These are phyloP conservation scores for Notolepis coatsorum DNA, from an alignment of 2,797 vertebrate genomes.

Conservation along the genomic window DNA sequence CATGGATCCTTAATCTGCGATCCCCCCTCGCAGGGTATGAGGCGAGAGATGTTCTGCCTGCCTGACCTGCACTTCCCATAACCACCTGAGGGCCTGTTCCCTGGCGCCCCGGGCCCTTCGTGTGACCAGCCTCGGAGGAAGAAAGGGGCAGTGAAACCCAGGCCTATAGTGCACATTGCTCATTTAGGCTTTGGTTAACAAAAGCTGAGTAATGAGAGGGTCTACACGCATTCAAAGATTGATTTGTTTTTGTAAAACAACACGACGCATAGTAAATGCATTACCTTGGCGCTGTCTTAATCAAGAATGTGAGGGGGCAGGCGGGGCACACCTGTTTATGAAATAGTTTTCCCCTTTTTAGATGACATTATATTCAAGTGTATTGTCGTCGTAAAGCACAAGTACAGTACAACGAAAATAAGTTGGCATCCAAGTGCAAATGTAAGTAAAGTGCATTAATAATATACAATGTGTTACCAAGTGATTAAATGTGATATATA, in stretches of 20 bases:
- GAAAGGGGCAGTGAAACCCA: constrained; percentile 61
- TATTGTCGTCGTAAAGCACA: no score
- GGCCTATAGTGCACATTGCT: constrained; percentile 28
- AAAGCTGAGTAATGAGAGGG: constrained; percentile 59
- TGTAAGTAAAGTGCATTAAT: no score
- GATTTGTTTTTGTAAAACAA: constrained; percentile 43
- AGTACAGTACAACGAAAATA: no score
- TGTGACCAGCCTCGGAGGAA: constrained; percentile 56
- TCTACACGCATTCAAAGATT: constrained; percentile 35
- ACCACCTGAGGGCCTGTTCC: constrained; percentile 53
- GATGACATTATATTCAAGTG: no score
- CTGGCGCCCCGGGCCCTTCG: no score
- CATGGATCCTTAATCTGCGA: constrained; percentile 68
- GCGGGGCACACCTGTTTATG: no score
- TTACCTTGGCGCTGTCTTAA: not conserved
- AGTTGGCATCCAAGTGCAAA: no score
- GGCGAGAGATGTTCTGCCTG: constrained; percentile 48
- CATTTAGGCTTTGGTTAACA: constrained; percentile 36
- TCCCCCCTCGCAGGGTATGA: constrained; percentile 48
- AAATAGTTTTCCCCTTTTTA: no score
- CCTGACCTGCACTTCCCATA: constrained; percentile 20
- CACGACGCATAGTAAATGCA: constrained; percentile 25
- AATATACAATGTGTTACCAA: no score
- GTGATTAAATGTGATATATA: no score
- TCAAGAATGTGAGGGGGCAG: no score